Percentiles rank a stretch among this genome's conserved stretches.
These are phyloP conservation scores for Nothoprocta perdicaria DNA, from an alignment of 2,113 vertebrate genomes.

Conservation along the genomic window DNA sequence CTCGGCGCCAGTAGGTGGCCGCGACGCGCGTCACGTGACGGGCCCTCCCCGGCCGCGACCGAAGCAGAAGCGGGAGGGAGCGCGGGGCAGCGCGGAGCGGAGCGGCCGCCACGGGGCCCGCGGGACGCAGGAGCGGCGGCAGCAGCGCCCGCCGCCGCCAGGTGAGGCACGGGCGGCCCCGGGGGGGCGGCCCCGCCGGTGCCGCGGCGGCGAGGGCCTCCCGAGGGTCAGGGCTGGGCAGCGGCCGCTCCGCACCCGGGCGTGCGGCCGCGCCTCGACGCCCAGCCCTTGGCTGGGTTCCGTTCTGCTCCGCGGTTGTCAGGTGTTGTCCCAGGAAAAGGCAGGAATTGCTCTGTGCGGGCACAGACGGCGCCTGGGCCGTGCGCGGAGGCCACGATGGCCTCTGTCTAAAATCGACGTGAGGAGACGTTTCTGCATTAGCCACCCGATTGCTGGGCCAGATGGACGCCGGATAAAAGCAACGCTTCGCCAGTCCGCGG, in stretches of 20 bases:
- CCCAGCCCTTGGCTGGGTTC: too few relatives aligned
- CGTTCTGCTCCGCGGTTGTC: too few relatives aligned
- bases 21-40: not conserved
- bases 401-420: not conserved
- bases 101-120: not conserved
- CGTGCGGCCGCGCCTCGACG: too few relatives aligned
- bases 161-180: not conserved
- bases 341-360: too few relatives aligned
- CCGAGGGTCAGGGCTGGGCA: too few relatives aligned
- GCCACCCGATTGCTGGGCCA: not conserved
- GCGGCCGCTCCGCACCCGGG: too few relatives aligned
- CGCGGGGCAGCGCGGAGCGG: not conserved
- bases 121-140: too few relatives aligned
- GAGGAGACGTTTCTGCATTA: not conserved
- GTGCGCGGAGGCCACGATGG: not conserved
- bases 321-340: too few relatives aligned
- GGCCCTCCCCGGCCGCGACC: constrained; percentile 3
- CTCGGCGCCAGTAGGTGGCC: not conserved
- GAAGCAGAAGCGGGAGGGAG: constrained; percentile 50
- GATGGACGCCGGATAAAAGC: not conserved
- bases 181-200: too few relatives aligned
- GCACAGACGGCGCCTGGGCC: too few relatives aligned
- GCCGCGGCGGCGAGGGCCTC: too few relatives aligned
- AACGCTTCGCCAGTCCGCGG: not conserved
- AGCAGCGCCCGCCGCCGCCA: not conserved